Evolutionary conservation across 2,888 invertebrate species (phyloP), one percentile per base, ranked within the genome.

Genomic region (Psylliodes chrysocephalus): DNA sequence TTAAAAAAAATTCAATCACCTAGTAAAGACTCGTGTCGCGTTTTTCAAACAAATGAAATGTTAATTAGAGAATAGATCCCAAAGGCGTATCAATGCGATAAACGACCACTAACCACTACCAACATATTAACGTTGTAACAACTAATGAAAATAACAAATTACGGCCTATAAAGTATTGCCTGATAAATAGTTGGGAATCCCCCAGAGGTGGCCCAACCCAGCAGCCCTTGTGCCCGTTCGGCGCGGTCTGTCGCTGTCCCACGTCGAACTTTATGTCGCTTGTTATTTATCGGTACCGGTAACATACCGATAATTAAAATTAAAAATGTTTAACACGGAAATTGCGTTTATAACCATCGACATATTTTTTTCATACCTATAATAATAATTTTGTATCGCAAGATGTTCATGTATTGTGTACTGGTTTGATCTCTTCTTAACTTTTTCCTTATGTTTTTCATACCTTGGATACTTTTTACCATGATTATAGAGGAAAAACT

Each of bases 131-230:
- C 47, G 62, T 52, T 60, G 61, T 61, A 64, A 61, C 64, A 55
- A 66, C 66, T 69, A 71, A 71, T 71, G 70, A 67, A 71, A 73
- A 73, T 65, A 69, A 69, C 69, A 69, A 73, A 71, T 73, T 71
- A 73, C 68, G 66, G 68, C 51, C 70, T 64, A 69, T 69, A 69
- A 67, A 70, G 60, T 73, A 71, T 73, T 71, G 71, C 71, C 68
- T 69, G 68, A 71, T 73, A 70, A 72, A 71, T 71, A 69, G 65
- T 62, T 56, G 66, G 70, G 65, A 63, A 65, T 35, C 38, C 69
- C 68, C 70, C 59, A 56, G 68, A 56, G 70, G 63, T 66, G 62
- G 71, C 67, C 69, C 53, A 68, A 60, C 71, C 72, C 47, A 22
- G 15, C 18, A 19, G 5, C 42, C 14, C 10, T 40, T 8, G 7